A percentile compares a stretch with the other conserved stretches of the same genome.
These are phyloP conservation scores for Ennomos erosarius DNA, from an alignment of 2,888 invertebrate genomes.

Conservation along the genomic window DNA sequence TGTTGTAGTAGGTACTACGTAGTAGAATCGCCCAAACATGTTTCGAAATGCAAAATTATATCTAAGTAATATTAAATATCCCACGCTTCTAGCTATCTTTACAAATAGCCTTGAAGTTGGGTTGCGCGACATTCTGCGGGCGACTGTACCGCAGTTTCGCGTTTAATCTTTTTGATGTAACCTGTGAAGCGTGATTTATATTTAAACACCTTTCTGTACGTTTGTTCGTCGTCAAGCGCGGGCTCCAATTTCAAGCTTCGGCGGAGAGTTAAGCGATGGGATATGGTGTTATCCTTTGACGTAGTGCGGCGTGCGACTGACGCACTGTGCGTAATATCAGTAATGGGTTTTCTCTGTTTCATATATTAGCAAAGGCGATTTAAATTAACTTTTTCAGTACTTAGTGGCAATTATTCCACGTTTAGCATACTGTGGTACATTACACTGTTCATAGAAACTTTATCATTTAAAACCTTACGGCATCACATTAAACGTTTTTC, in stretches of 20 bases:
- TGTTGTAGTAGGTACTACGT: no score
- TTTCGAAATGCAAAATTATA: no score
- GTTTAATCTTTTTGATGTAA: constrained; percentile 55
- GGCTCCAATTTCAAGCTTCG: constrained; percentile 52
- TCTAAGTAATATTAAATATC: neutral
- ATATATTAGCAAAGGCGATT: no score
- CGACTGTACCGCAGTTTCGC: constrained; percentile 38
- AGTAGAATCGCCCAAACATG: no score
- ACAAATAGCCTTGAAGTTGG: neutral
- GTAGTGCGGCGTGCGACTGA: neutral
- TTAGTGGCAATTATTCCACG: no score
- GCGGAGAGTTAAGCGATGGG: constrained; percentile 28
- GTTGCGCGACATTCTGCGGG: constrained; percentile 27
- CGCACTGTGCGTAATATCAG: no score
- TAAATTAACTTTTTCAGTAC: no score
- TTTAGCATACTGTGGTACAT: no score
- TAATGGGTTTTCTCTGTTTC: no score
- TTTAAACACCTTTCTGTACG: constrained; percentile 54
- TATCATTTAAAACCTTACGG: no score
- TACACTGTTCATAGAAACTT: no score
- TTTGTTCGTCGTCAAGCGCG: constrained; percentile 42
- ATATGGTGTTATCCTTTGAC: constrained; percentile 17
- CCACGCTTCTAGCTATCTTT: neutral
- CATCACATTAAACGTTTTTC: no score
- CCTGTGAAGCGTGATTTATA: constrained; percentile 57